Evolutionary conservation across 2,113 vertebrate species (phyloP).

Genomic region (Apodemus speciosus): DNA sequence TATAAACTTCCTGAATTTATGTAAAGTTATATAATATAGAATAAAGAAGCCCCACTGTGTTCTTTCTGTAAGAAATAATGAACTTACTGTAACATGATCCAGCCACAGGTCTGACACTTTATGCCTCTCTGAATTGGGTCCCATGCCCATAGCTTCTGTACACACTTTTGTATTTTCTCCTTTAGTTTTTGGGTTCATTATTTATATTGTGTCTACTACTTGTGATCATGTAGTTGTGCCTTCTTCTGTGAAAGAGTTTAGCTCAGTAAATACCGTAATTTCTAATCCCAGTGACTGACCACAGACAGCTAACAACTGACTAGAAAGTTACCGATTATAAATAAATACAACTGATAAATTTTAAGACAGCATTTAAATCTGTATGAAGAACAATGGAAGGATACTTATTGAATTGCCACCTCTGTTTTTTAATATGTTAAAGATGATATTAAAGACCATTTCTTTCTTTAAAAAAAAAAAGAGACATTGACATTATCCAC

Average conservation of each 20-base stretch:
- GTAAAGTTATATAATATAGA: constrained; percentile 85
- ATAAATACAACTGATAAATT: constrained; percentile 78
- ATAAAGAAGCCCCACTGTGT: constrained; percentile 80
- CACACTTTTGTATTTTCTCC: constrained; percentile 83
- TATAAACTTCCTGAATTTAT: constrained; percentile 84
- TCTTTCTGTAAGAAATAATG: constrained; percentile 83
- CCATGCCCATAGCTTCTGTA: constrained; percentile 81
- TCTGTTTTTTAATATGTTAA: constrained; percentile 89
- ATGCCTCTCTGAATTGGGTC: constrained; percentile 86
- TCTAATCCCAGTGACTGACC: constrained; percentile 80
- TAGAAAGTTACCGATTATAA: constrained; percentile 79
- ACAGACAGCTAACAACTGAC: no score
- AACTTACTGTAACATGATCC: constrained; percentile 79
- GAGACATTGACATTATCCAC: background rate
- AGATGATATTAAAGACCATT: constrained; percentile 88
- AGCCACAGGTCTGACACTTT: constrained; percentile 83
- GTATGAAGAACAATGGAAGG: constrained; percentile 81
- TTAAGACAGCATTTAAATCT: constrained; percentile 75
- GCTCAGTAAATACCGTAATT: constrained; percentile 84
- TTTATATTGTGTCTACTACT: constrained; percentile 84
- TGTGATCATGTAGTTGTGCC: constrained; percentile 91
- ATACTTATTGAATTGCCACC: constrained; percentile 86
- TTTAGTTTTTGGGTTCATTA: constrained; percentile 77
- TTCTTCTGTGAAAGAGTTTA: constrained; percentile 88
- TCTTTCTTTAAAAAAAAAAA: constrained; percentile 85